Base-by-base conservation (phyloP, 2,888 invertebrate genomes). In the Melanophora roralis region DNA sequence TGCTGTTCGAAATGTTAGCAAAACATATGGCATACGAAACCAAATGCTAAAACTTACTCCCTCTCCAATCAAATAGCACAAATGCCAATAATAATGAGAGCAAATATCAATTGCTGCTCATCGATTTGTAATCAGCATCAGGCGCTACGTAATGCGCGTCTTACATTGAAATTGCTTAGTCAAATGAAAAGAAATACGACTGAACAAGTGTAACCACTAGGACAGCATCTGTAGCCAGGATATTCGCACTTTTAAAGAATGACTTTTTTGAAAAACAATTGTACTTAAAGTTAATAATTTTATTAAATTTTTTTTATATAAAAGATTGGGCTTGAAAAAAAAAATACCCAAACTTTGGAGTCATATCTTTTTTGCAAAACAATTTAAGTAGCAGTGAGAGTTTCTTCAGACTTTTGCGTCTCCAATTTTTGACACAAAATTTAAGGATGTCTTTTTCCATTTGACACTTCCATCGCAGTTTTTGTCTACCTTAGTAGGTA, bases 81-180 rank as follows among this genome's bases (percentile, higher is more conserved):
- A 60, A 65, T 78, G 21, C 32, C 77, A 60, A 27, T 36, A 14
- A 40, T 55, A 59, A 27, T 14, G 19, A 59, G 16, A 16, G 38
- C 59, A 16, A 62, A 40, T 57, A 75, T 51, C 74, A 80, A 74
- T 79, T 80, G 75, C 55, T 80, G 71, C 67, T 76, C 72, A 80
- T 68, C 68, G 72, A 80, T 80, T 76, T 80, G 57, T 80, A 76
- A 80, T 80, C 76, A 72, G 72, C 68, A 80, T 68, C 62, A 67
- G 75, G 60, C 67, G 67, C 62, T 67, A 72, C 67, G 45, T 76
- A 72, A 76, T 72, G 32, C 62, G 34, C 65, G 71, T 43, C 57
- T 49, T 57, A 71, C 71, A 57, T 75, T 75, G 38, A 45, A 80
- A 76, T 68, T 72, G 57, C 57, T 32, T 72, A 76, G 72, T 62